phyloP scores from a whole-genome alignment of 2,888 invertebrate genomes.

The Hybos culiciformis region DNA sequence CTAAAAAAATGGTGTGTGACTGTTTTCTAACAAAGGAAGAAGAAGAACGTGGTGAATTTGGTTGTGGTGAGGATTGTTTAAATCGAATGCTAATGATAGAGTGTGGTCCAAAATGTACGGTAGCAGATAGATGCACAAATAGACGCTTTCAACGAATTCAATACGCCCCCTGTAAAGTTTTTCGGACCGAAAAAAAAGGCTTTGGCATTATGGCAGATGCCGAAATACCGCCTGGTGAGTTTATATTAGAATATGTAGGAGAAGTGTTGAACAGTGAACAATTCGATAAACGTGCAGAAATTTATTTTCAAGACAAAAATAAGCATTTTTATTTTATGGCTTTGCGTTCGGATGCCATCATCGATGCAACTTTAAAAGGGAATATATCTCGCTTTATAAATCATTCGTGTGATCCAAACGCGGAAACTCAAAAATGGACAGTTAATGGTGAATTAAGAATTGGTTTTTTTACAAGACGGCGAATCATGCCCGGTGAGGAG shows the following conservation, averaged over 20 bases:
- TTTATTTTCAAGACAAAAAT: slow-evolving; percentile 80
- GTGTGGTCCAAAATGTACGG: slow-evolving; percentile 83
- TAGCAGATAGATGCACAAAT: slow-evolving; percentile 84
- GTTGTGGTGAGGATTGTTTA: slow-evolving; percentile 92
- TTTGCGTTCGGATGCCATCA: slow-evolving; percentile 79
- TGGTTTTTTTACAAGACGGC: slow-evolving; percentile 87
- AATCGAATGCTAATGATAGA: slow-evolving; percentile 97
- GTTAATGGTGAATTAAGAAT: slow-evolving; percentile 86
- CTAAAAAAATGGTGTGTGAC: slow-evolving; percentile 88
- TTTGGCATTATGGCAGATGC: slow-evolving; percentile 61
- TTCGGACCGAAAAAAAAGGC: slow-evolving; percentile 87
- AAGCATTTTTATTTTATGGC: slow-evolving; percentile 98
- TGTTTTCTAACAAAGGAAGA: slow-evolving; percentile 87
- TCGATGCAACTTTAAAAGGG: slow-evolving; percentile 93
- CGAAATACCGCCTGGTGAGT: slow-evolving; percentile 49
- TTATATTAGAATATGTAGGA: slow-evolving; percentile 97
- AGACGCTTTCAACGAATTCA: slow-evolving; percentile 81
- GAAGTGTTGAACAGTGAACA: slow-evolving; percentile 87
- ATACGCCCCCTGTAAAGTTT: slow-evolving; percentile 74
- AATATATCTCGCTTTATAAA: slow-evolving; percentile 96
- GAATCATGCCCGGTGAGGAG: slow-evolving; percentile 78
- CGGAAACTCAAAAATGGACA: slow-evolving; percentile 96
- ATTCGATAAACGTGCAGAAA: slow-evolving; percentile 75
- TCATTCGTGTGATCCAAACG: slow-evolving; percentile 97
- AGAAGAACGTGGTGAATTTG: slow-evolving; percentile 63